These are phyloP conservation scores for Leptoclinus maculatus DNA, from an alignment of 2,797 vertebrate species.

Conservation along the genomic window DNA sequence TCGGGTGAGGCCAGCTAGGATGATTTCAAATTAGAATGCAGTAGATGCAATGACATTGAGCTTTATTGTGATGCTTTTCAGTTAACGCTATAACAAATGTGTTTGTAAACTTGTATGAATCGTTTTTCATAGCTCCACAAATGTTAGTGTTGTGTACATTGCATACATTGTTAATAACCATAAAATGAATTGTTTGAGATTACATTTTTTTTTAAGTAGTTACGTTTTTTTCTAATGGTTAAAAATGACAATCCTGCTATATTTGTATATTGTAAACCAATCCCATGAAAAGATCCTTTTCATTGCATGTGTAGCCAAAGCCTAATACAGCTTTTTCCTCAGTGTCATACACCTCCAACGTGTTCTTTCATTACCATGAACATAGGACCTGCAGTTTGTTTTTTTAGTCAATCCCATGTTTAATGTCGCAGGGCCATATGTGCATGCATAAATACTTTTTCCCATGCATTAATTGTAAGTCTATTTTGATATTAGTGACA, in stretches of 20 bases:
- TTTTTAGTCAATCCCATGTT: no score
- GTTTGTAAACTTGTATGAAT: conserved; percentile 46
- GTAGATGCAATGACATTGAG: conserved; percentile 55
- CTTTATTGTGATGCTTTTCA: conserved; percentile 63
- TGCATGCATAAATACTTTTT: no score
- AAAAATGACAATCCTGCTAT: background rate
- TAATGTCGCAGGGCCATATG: no score
- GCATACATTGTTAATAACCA: background rate
- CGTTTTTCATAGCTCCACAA: conserved; percentile 26
- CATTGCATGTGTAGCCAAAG: background rate
- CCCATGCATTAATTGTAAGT: no score
- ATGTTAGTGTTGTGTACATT: conserved; percentile 18
- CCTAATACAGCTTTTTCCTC: background rate
- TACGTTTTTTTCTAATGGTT: background rate
- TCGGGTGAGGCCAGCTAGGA: conserved; percentile 29
- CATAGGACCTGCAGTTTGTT: background rate
- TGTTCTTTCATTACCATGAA: background rate
- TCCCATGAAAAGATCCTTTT: background rate
- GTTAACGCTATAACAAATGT: conserved; percentile 61
- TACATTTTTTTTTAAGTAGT: background rate
- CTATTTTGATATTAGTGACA: no score
- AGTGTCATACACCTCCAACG: no score
- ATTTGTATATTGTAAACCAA: background rate
- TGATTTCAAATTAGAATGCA: conserved; percentile 69
- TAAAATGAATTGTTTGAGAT: background rate